Conservation (phyloP, 2,888 invertebrate genomes). For the Tenthredo amoena region DNA sequence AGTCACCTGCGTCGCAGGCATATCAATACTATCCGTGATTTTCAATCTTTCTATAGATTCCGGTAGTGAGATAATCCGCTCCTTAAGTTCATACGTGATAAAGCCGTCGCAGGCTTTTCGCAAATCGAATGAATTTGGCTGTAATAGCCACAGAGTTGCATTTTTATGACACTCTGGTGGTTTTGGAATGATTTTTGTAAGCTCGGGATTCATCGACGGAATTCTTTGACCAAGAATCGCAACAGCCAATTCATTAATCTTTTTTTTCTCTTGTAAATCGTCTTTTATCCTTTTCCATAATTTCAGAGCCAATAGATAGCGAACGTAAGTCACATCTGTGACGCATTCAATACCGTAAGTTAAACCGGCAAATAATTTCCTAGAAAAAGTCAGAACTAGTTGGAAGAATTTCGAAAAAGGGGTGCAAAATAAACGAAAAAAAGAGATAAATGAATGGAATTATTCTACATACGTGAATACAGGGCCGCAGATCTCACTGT, state of each 20-base stretch:
- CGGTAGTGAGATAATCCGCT: constrained; percentile 17
- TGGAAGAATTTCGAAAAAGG: not conserved
- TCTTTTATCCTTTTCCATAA: constrained; percentile 69
- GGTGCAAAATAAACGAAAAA: constrained; percentile 1
- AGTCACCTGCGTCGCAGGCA: constrained; percentile 20
- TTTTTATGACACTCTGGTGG: constrained; percentile 61
- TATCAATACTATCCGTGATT: not conserved
- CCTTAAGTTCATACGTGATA: constrained; percentile 27
- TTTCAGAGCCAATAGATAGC: constrained; percentile 71
- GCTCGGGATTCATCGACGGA: constrained; percentile 64
- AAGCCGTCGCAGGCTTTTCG: constrained; percentile 66
- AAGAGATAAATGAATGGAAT: not conserved
- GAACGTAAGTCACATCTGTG: constrained; percentile 67
- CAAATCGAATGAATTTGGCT: constrained; percentile 67
- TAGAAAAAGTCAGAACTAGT: constrained; percentile 51
- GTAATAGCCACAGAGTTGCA: constrained; percentile 68
- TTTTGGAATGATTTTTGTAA: constrained; percentile 64
- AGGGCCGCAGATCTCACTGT: constrained; percentile 67
- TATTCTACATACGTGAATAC: constrained; percentile 68
- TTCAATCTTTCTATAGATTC: constrained; percentile 28
- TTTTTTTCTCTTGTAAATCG: constrained; percentile 63
- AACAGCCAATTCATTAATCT: constrained; percentile 67
- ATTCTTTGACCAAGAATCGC: constrained; percentile 65
- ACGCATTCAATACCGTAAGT: constrained; percentile 57
- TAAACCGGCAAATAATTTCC: constrained; percentile 67